A percentile compares a stretch with the other conserved stretches of the same genome.
These are phyloP conservation scores for sheep (Ovis aries) DNA, from an alignment of 2,113 vertebrate species.

Conservation along the genomic window DNA sequence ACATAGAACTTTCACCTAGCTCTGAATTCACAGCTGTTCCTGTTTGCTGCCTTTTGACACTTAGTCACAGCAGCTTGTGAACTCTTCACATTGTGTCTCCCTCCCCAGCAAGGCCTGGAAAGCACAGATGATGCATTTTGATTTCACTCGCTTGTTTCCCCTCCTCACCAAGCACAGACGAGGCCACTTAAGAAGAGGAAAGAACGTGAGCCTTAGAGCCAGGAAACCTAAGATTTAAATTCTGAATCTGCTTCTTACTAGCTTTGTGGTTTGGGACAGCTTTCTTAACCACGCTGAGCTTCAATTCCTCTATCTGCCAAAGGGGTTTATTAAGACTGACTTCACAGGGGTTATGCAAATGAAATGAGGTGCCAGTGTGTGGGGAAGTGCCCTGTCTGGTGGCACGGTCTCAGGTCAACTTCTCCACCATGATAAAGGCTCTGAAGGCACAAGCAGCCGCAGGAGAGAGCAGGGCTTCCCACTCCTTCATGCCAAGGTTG, in stretches of 20 bases:
- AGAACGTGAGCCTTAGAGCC: background rate
- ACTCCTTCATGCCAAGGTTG: background rate
- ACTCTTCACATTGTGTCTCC: background rate
- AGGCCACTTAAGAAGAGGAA: background rate
- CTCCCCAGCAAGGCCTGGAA: background rate
- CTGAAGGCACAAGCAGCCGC: background rate
- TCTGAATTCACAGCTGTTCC: background rate
- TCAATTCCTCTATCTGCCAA: background rate
- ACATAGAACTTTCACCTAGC: background rate
- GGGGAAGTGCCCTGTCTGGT: background rate
- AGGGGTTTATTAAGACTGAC: background rate
- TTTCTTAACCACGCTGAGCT: background rate
- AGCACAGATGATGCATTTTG: background rate
- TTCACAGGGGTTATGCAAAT: background rate
- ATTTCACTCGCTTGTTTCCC: background rate
- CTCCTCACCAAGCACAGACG: background rate
- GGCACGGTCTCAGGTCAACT: background rate
- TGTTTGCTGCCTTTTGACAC: background rate
- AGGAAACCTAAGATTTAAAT: background rate
- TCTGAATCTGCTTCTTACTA: background rate
- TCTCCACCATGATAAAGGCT: background rate
- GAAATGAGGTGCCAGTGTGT: rapidly evolving
- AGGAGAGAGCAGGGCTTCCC: background rate
- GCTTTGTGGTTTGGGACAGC: background rate
- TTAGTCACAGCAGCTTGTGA: background rate